Base-by-base conservation (phyloP, 2,888 invertebrate species). In the Eubasilissa splendida region DNA sequence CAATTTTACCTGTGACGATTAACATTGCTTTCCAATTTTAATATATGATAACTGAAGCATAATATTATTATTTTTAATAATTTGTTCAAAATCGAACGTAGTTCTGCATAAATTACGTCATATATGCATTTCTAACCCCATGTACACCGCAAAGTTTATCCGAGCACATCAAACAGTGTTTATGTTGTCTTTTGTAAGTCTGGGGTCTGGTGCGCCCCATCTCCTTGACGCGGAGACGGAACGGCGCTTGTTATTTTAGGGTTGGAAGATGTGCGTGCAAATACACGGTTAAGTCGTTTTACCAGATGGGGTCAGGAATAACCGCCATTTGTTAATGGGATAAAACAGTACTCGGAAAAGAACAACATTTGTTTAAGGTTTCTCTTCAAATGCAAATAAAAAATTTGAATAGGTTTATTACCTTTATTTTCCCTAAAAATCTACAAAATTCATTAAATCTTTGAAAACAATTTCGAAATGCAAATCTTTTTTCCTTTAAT, bases 141-240 rank as follows among this genome's bases (percentile, higher is more conserved):
- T 9, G 52, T 54, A 7, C n/a, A 11, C 52, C 60, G 71, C 71
- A 33, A 58, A 65, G 70, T 78, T 78, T 33, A 71, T 50, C 78
- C 53, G 31, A 59, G 71, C 71, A 60, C 71, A 60, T 76, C 76
- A 76, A 80, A 76, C 71, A 80, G 60, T 80, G 76, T 80, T 76
- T 80, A 76, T 76, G 76, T 70, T 76, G 78, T 52, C 70, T 63
- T 76, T 71, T 60, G 63, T 58, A 33, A 42, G 52, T 59, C 50
- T 59, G 66, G 79, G 68, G 66, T 68, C 66, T 54, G 14, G 14
- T 42, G 52, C 14, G 63, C 63, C 76, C 63, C 60, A 22, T 11
- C n/a, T 11, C 68, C 58, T 42, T 2, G 58, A 4, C 9, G 58
- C 22, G 12, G 76, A 63, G 63, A n/a, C 33, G 63, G 22, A 52